Evolutionary conservation across 2,888 invertebrate genomes (phyloP), one percentile per base, ranked within the genome.

Genomic region (Saturnia japonica): DNA sequence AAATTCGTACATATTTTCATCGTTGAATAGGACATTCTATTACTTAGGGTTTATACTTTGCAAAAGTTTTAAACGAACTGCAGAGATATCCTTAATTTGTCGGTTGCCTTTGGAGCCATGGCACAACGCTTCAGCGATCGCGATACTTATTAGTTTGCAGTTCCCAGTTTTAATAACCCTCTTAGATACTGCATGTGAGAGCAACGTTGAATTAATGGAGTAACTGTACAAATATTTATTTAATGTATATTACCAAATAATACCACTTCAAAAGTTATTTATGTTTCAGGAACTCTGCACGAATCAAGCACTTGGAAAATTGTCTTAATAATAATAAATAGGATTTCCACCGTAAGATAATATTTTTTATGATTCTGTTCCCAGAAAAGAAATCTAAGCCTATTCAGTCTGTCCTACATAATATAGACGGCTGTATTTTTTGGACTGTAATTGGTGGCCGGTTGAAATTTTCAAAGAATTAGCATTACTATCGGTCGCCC

Each of bases 121-220:
- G 7, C 9, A 4, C 6, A 43, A 11, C 60, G 60, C 60, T 34
- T 14, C 4, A 34, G 34, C 34, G 25, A 34, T 62, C 22, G 16
- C 14, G 16, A 67, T 67, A 19, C n/a, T 67, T 22, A 43, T 43
- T 67, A 67, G 67, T 42, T 67, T 67, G 57, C 57, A 60, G 28
- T 14, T 51, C 19, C 47, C 11, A 12, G 57, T 28, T 60, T 60
- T 28, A 60, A 60, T 60, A 60, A 60, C 54, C 9, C 57, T 60
- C 57, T 25, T 28, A 60, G 25, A 28, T 28, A 28, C 28, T 25
- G 57, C 25, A 14, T 14, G 14, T 11, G 28, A 11, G 28, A 28
- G 57, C 25, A 28, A 57, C 14, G 47, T 69, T 12, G 54, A 54
- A 54, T 4, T 60, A 11, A 11, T 22, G 22, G 22, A 3, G 22